Percentiles rank a stretch among this genome's conserved stretches.
phyloP scores from a whole-genome alignment of 1,140 invertebrate genomes.

The Drosophila dunni region DNA sequence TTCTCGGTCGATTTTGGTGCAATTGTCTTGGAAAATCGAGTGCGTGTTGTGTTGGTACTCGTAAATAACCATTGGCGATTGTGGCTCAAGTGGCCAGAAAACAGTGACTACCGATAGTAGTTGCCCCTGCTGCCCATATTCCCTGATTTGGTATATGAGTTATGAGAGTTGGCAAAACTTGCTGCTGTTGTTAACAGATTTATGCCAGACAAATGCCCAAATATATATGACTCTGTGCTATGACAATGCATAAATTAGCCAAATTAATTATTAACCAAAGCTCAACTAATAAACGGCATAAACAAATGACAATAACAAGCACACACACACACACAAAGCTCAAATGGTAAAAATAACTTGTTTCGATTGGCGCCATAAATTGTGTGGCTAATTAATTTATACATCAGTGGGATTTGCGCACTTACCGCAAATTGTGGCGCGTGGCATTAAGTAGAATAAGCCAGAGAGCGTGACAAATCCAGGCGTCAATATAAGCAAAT shows the following conservation, averaged over 20 bases:
- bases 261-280: conserved; percentile 62
- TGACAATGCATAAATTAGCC: conserved; percentile 72
- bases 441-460: conserved; percentile 34
- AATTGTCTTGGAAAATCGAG: conserved; percentile 57
- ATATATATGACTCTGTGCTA: conserved; percentile 40
- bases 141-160: conserved; percentile 12
- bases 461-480: neutral
- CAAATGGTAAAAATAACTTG: conserved; percentile 29
- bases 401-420: conserved; percentile 16
- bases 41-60: conserved; percentile 45
- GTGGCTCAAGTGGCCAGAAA: conserved; percentile 62
- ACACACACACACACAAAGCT: conserved; percentile 10
- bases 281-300: conserved; percentile 56
- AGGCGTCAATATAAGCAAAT: neutral
- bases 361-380: conserved; percentile 67
- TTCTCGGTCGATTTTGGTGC: conserved; percentile 33
- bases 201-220: conserved; percentile 62
- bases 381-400: conserved; percentile 68
- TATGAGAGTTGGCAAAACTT: conserved; percentile 8
- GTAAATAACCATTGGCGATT: conserved; percentile 64
- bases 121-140: neutral
- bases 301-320: conserved; percentile 16
- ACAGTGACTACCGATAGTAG: conserved; percentile 32
- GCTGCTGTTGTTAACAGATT: conserved; percentile 43
- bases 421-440: conserved; percentile 18